These are phyloP conservation scores for Nesogale talazaci DNA, from an alignment of 2,113 vertebrate species.

Conservation along the genomic window DNA sequence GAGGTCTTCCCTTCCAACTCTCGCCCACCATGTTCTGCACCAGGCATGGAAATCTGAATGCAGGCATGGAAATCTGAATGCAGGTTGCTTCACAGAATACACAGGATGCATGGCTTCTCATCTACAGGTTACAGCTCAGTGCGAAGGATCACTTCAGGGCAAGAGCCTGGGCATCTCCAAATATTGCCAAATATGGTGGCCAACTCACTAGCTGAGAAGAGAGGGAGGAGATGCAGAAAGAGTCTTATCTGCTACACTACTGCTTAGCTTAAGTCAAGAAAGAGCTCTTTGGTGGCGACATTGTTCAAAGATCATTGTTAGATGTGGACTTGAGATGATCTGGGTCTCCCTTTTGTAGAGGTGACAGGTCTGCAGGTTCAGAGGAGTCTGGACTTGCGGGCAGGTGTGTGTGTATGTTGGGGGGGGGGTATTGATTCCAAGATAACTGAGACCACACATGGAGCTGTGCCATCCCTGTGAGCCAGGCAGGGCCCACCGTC, in stretches of 20 bases:
- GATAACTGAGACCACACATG: background rate
- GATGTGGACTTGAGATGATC: background rate
- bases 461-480: background rate
- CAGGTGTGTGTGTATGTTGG: too few relatives aligned
- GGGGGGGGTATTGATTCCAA: background rate
- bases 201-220: background rate
- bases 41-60: background rate
- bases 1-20: background rate
- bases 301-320: background rate
- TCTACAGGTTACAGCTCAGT: too few relatives aligned
- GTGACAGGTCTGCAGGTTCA: background rate
- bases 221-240: background rate
- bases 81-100: background rate
- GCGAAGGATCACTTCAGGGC: background rate
- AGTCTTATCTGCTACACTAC: background rate
- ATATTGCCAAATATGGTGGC: background rate
- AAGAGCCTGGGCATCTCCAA: background rate
- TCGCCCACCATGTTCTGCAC: background rate
- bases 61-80: background rate
- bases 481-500: background rate
- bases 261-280: background rate
- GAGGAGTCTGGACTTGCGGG: background rate
- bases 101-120: background rate
- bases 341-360: background rate
- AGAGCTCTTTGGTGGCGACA: background rate